Base-by-base conservation (phyloP, 1,140 invertebrate genomes). In the Drosophila arawakana region DNA sequence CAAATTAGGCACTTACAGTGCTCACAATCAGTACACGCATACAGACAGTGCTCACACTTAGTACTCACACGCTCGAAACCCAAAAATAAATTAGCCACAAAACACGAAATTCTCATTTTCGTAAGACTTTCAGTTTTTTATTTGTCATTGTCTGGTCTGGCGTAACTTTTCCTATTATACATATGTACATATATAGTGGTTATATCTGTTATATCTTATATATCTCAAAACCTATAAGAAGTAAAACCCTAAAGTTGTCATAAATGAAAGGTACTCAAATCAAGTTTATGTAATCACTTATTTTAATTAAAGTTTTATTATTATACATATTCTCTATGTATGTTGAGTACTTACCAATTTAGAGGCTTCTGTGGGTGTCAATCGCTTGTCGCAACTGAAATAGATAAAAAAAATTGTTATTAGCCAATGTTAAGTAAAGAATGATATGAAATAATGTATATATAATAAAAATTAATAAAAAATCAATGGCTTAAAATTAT, bases 21-120 rank as follows among this genome's bases (percentile, higher is more conserved):
- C 57, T 13, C 54, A 39, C 9, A 44, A 39, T 34, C 39, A 49
- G 43, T 47, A 34, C 59, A 9, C 15, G 35, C 62, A 52, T 46
- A 71, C 47, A 39, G n/a, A 52, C 47, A 54, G n/a, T 41, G 43
- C 49, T 21, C 46, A 68, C n/a, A n/a, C 25, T 30, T 2, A 0
- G 25, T 11, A 34, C 39, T 54, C 18, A 50, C 35, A 49, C 52
- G 60, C 60, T 50, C 25, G 43, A 55, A 47, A 46, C 47, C 63
- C 50, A 49, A 63, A 63, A 68, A 50, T 67, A 68, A 62, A 67
- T 67, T 49, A 62, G 39, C 49, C 30, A 7, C 61, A 41, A 60
- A 47, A 72, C 62, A 76, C 58, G 68, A 80, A 76, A 50, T 81
- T 43, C 49, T 46, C 15, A 59, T 67, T 67, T 72, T 72, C 68